Evolutionary conservation across 1,140 invertebrate species (phyloP).

Genomic region (Pissodes strobi): DNA sequence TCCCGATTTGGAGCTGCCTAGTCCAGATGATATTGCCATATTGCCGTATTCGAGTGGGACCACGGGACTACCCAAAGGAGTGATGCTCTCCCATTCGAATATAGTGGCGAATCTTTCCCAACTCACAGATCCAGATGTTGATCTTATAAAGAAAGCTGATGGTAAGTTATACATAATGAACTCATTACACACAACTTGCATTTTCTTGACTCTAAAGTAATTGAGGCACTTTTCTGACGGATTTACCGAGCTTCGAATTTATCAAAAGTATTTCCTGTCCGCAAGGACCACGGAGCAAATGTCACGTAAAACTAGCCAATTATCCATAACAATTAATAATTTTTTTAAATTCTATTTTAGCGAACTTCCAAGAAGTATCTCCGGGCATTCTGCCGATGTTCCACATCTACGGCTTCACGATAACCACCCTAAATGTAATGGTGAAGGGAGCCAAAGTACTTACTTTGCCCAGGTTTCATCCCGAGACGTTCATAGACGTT

Average conservation of each 20-base stretch:
- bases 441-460: slow-evolving; percentile 68
- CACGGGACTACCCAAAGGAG: slow-evolving; percentile 87
- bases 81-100: slow-evolving; percentile 75
- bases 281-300: too few relatives aligned
- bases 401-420: slow-evolving; percentile 80
- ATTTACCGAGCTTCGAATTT: too few relatives aligned
- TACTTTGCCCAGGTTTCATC: slow-evolving; percentile 75
- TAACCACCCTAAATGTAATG: slow-evolving; percentile 62
- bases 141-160: slow-evolving; percentile 33
- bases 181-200: too few relatives aligned
- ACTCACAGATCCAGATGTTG: slow-evolving; percentile 23
- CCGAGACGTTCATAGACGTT: slow-evolving; percentile 64
- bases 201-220: too few relatives aligned
- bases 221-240: too few relatives aligned
- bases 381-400: slow-evolving; percentile 78
- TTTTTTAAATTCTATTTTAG: slow-evolving; percentile 39
- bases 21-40: slow-evolving; percentile 59
- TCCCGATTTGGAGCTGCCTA: slow-evolving; percentile 55
- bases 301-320: too few relatives aligned
- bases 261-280: too few relatives aligned
- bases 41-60: slow-evolving; percentile 83
- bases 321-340: too few relatives aligned
- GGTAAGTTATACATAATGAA: slow-evolving; percentile 17
- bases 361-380: slow-evolving; percentile 61
- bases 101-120: slow-evolving; percentile 60